Conservation (phyloP, 2,797 vertebrate species). For the Cynodonichthys magdalenae region DNA sequence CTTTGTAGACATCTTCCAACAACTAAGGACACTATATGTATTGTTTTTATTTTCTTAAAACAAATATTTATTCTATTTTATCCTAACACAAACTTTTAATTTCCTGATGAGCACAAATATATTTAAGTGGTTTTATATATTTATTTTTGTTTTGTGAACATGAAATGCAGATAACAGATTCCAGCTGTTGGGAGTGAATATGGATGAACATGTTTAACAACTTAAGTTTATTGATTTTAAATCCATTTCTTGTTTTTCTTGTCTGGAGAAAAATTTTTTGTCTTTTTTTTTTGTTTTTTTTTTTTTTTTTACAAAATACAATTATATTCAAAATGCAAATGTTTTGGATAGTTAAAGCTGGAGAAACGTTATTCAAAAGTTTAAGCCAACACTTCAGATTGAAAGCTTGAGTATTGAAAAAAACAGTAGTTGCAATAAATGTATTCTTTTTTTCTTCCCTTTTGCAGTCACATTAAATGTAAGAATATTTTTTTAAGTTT, state of each 20-base stretch:
- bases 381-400: neutral
- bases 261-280: slow-evolving; percentile 11
- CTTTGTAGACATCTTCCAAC: slow-evolving; percentile 76
- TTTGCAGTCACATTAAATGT: slow-evolving; percentile 26
- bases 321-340: neutral
- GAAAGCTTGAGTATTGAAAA: neutral
- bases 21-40: slow-evolving; percentile 13
- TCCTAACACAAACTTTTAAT: slow-evolving; percentile 17
- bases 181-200: neutral
- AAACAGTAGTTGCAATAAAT: neutral
- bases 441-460: slow-evolving; percentile 2
- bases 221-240: slow-evolving; percentile 1
- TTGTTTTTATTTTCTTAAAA: slow-evolving; percentile 9
- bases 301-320: slow-evolving; percentile 10
- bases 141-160: slow-evolving; percentile 2
- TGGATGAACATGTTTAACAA: slow-evolving; percentile 6
- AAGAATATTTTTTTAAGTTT: neutral
- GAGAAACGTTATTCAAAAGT: neutral
- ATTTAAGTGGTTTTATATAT: slow-evolving; percentile 1
- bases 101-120: neutral
- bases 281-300: neutral
- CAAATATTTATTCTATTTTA: slow-evolving; percentile 44
- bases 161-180: slow-evolving; percentile 16
- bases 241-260: slow-evolving; percentile 10
- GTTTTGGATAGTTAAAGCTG: neutral